A percentile compares a stretch with the other conserved stretches of the same genome.
These are phyloP conservation scores for Mustela nigripes DNA, from an alignment of 2,113 vertebrate species.

Conservation along the genomic window DNA sequence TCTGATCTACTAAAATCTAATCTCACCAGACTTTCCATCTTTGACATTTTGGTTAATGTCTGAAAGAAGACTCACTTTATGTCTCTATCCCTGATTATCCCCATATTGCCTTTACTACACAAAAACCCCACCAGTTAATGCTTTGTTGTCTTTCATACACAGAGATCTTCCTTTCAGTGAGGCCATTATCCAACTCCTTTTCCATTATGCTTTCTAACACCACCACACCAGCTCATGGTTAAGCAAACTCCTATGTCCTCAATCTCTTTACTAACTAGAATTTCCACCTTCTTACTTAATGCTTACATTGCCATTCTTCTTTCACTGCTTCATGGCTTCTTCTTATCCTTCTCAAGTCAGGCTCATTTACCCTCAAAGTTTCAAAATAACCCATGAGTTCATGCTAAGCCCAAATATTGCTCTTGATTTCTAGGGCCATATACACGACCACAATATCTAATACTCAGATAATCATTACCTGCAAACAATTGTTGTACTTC, in stretches of 20 bases:
- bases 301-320: not conserved
- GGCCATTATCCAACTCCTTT: not conserved
- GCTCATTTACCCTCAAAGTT: not conserved
- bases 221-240: not conserved
- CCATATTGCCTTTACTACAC: not conserved
- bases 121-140: not conserved
- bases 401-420: not conserved
- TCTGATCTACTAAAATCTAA: not conserved
- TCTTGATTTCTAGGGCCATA: not conserved
- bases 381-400: not conserved
- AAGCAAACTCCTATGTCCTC: not conserved
- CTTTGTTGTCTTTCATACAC: not conserved
- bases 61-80: not conserved
- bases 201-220: not conserved
- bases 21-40: not conserved
- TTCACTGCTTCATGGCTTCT: not conserved
- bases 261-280: not conserved
- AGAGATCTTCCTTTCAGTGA: not conserved
- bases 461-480: not conserved
- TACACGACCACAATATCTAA: not conserved
- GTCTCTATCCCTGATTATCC: not conserved
- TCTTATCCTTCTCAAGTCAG: not conserved
- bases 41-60: not conserved
- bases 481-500: not conserved
- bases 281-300: not conserved